Base-by-base conservation (phyloP, 1,140 invertebrate species). In the Popillia japonica region DNA sequence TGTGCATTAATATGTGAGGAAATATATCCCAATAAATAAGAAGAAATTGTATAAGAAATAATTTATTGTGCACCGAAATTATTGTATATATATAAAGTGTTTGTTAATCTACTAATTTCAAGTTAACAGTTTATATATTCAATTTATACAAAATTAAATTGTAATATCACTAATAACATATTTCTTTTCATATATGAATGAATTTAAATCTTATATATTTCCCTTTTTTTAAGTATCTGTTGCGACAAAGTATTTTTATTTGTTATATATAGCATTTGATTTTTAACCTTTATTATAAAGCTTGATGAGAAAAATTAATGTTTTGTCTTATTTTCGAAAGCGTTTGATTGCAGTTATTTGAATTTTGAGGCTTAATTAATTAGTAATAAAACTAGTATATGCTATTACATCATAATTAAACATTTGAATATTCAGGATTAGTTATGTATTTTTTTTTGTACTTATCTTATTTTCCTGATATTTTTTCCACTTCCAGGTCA, bases 41-140 rank as follows among this genome's bases (percentile, higher is more conserved):
- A 14, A 40, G 40, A 41, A 34, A 44, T 22, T 40, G 14, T 74
- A 74, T 42, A 74, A 74, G 40, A 74, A 74, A 74, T 74, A 74
- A 44, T 74, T 74, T 74, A 74, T 74, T 74, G 40, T 42, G 72
- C 72, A 74, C 34, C 10, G 20, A 74, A 17, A 74, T 74, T 42
- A 14, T 74, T 72, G 27, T 34, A 72, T 74, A 41, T 74, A 74
- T 44, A 74, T 14, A 74, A 22, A 44, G 72, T 74, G 40, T 44
- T 74, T 41, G 34, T 74, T 74, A 41, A 44, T 41, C 17, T 20
- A 44, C 22, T 14, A 44, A 41, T 44, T 72, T 34, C 22, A 34
- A 72, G 22, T 27, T 72, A 72, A 74, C 34, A 41, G 22, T 74
- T 23, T 40, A 22, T 74, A 42, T 41, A 74, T 74, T 74, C 40